phyloP scores from a whole-genome alignment of 2,888 invertebrate species.

The Leistus spinibarbis region DNA sequence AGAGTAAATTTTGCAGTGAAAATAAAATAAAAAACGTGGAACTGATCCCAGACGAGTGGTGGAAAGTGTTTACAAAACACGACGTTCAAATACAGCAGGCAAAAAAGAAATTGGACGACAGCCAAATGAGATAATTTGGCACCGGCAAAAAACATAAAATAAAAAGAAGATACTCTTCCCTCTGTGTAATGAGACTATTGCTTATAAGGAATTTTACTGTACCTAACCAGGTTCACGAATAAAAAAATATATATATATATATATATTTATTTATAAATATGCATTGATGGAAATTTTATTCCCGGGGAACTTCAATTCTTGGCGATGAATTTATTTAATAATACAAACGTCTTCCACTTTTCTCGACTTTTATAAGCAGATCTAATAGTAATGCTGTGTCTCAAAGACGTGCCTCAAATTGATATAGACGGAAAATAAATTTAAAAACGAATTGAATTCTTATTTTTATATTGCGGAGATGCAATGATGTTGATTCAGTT shows the following conservation, averaged over 20 bases:
- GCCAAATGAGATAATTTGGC: constrained; percentile 9
- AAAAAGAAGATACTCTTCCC: not conserved
- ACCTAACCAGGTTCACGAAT: not conserved
- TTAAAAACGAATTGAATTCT: not conserved
- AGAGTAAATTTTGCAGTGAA: not conserved
- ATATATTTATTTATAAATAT: too few species aligned
- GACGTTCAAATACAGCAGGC: not conserved
- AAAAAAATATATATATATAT: not conserved
- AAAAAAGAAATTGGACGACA: not conserved
- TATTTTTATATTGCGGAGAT: not conserved
- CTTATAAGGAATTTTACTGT: not conserved
- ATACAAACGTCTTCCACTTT: not conserved
- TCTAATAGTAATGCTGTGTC: not conserved
- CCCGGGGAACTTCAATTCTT: not conserved
- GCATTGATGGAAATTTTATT: not conserved
- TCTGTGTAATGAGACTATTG: not conserved
- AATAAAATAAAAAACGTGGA: not conserved
- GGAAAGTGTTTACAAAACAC: not conserved
- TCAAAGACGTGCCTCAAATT: not conserved
- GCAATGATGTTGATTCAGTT: not conserved
- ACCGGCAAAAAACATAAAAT: not conserved
- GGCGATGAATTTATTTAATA: not conserved
- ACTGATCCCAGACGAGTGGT: not conserved
- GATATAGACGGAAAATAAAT: not conserved
- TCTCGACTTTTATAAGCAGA: not conserved